Evolutionary conservation across 2,888 invertebrate species (phyloP).

Genomic region (Polyploca ridens): DNA sequence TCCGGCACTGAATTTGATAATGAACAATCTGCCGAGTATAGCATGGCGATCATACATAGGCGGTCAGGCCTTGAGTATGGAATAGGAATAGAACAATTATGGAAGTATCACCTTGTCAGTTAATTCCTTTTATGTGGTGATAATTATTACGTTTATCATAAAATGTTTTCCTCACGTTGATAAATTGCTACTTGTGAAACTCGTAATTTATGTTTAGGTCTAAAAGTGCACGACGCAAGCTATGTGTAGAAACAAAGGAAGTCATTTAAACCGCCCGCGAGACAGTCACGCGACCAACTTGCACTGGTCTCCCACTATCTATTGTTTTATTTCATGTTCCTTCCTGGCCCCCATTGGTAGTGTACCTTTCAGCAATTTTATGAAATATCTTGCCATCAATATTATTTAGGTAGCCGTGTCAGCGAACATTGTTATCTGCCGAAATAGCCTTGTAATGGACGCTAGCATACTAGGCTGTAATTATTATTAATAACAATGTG

Average conservation of each 20-base stretch:
- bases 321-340: slow-evolving; percentile 56
- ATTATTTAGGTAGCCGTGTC: slow-evolving; percentile 19
- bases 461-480: slow-evolving; percentile 33
- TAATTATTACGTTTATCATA: neutral
- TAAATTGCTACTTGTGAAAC: slow-evolving; percentile 57
- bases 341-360: slow-evolving; percentile 35
- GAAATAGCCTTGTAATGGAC: slow-evolving; percentile 31
- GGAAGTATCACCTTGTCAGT: neutral
- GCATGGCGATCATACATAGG: neutral
- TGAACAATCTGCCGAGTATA: neutral
- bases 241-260: slow-evolving; percentile 76
- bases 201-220: slow-evolving; percentile 56
- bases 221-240: slow-evolving; percentile 58
- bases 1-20: no score
- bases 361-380: slow-evolving; percentile 7
- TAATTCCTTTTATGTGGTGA: slow-evolving; percentile 12
- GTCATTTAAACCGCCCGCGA: slow-evolving; percentile 70
- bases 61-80: neutral
- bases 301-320: slow-evolving; percentile 56
- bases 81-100: neutral
- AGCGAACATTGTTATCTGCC: slow-evolving; percentile 20
- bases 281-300: slow-evolving; percentile 73
- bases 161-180: slow-evolving; percentile 25
- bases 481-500: slow-evolving; percentile 58
- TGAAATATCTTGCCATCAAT: neutral